Evolutionary conservation across 2,888 invertebrate species (phyloP).

Genomic region (Sinopyrophorus schimmeli): DNA sequence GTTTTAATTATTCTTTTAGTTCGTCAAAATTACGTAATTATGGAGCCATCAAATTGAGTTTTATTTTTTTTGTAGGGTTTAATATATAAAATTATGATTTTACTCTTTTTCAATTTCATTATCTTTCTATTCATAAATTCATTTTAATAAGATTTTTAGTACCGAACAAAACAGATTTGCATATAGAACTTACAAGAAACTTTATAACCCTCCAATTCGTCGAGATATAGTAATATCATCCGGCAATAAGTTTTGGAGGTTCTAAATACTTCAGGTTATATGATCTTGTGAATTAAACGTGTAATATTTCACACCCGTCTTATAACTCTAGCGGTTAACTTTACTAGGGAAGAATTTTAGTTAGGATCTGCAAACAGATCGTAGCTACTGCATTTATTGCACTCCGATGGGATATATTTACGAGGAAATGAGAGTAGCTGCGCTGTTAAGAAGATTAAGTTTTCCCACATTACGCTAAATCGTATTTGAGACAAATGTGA

Average conservation of each 20-base stretch:
- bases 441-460: slow-evolving; percentile 14
- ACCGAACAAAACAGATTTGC: slow-evolving; percentile 10
- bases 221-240: slow-evolving; percentile 15
- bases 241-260: slow-evolving; percentile 15
- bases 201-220: slow-evolving; percentile 12
- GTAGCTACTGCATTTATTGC: slow-evolving; percentile 16
- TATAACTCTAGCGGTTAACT: slow-evolving; percentile 19
- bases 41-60: no score
- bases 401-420: slow-evolving; percentile 13
- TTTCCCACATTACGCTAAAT: slow-evolving; percentile 9
- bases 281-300: slow-evolving; percentile 21
- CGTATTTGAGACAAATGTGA: slow-evolving; percentile 9
- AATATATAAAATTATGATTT: no score
- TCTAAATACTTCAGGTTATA: slow-evolving; percentile 23
- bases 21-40: no score
- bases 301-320: slow-evolving; percentile 19
- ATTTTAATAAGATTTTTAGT: no score
- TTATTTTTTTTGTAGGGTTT: no score
- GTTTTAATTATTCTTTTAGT: no score
- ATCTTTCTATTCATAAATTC: no score
- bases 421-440: slow-evolving; percentile 10
- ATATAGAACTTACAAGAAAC: slow-evolving; percentile 2
- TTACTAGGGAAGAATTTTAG: slow-evolving; percentile 18
- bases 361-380: slow-evolving; percentile 21
- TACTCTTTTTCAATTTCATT: no score